Evolutionary conservation across 2,797 vertebrate genomes (phyloP), one percentile per base, ranked within the genome.

Genomic region (Acanthurus tractus): DNA sequence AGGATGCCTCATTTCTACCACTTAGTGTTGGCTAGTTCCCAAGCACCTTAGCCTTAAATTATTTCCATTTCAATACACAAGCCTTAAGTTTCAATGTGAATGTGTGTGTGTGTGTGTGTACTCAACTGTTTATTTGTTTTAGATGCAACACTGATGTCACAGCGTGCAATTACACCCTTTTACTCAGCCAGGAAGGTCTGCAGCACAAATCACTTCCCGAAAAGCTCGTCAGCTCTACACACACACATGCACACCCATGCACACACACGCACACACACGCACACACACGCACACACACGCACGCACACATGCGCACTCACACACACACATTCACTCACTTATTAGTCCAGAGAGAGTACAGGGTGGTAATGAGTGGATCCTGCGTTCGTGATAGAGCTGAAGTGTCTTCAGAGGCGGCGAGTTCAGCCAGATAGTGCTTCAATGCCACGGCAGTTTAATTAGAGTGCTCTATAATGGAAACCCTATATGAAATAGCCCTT

Each of bases 381-480:
- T 79, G 62, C 61, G 82, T 69, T 81, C 8, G 59, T 84, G 84
- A 84, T 82, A 11, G 77, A 87, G 78, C 64, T 84, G 70, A 84
- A 84, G 78, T 73, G 77, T 78, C 74, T 84, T 88, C 9, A 11
- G 71, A 84, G 82, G 63, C 56, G 45, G 40, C 3, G 76, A 85
- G 84, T 88, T 91, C 84, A 82, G 81, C 44, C n/a, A 67, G 76
- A 79, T 90, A 85, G 69, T 56, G 71, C 81, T 82, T 81, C 58
- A 69, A 46, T 69, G 79, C 88, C 74, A 74, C 40, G 12, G 84
- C 73, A 82, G 74, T 91, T 91, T 92, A 90, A 93, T 93, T 90
- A 90, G 69, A 88, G 70, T 9, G 2, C 38, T 84, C 78, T 64
- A 63, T 87, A 87, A 90, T 74, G 59, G 83, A 84, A 45, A 34